phyloP scores from a whole-genome alignment of 2,888 invertebrate genomes.

The Neoitamus cyanurus region DNA sequence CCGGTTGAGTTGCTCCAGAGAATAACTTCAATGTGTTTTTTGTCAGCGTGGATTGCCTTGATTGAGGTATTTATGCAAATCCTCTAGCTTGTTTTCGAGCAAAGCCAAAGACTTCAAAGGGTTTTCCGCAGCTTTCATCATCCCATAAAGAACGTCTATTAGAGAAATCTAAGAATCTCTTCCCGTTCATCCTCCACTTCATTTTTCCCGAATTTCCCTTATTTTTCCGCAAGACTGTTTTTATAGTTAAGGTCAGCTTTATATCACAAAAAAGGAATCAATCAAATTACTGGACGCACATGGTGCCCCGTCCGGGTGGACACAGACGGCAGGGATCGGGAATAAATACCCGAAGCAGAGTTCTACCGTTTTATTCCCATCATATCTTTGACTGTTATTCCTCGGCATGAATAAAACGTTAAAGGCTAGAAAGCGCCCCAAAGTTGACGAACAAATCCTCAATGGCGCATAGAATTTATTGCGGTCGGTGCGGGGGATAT shows the following conservation, averaged over 20 bases:
- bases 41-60: background rate
- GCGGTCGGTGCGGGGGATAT: background rate
- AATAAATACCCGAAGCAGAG: background rate
- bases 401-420: conserved; percentile 4
- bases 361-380: background rate
- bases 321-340: background rate
- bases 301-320: background rate
- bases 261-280: background rate
- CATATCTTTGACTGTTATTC: conserved; percentile 17
- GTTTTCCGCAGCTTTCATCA: background rate
- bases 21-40: background rate
- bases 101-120: background rate
- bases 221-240: background rate
- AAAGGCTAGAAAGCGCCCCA: background rate
- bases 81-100: background rate
- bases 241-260: background rate
- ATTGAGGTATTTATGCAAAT: background rate
- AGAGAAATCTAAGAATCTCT: background rate
- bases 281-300: background rate
- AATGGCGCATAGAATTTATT: conserved; percentile 16
- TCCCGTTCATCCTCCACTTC: background rate
- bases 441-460: conserved; percentile 7
- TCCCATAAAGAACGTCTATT: background rate
- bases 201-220: background rate
- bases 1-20: too few species aligned